phyloP scores from a whole-genome alignment of 2,888 invertebrate species.

The Aporophyla lueneburgensis region DNA sequence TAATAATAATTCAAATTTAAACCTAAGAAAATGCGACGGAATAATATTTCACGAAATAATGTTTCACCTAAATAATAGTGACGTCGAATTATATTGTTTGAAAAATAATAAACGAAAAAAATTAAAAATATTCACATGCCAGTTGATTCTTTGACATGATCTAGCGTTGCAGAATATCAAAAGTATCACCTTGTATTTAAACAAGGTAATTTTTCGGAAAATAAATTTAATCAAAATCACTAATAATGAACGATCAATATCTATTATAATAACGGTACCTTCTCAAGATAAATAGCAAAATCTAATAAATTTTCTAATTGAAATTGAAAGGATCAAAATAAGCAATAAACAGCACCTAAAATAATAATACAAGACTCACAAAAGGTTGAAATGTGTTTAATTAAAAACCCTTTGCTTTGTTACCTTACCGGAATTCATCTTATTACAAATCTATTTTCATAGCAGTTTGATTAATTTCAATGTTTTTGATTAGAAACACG shows the following conservation, averaged over 20 bases:
- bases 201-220: not conserved
- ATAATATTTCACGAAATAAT: too few relatives aligned
- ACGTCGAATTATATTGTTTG: too few relatives aligned
- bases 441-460: constrained; percentile 5
- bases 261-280: not conserved
- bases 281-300: not conserved
- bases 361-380: constrained; percentile 35
- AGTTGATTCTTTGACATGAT: too few relatives aligned
- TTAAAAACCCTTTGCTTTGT: constrained; percentile 40
- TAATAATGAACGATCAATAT: not conserved
- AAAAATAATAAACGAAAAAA: too few relatives aligned
- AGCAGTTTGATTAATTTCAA: not conserved
- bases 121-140: too few relatives aligned
- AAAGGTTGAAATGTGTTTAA: constrained; percentile 45
- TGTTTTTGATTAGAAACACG: not conserved
- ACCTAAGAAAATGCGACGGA: too few relatives aligned
- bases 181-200: too few relatives aligned
- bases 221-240: not conserved
- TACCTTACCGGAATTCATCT: constrained; percentile 2
- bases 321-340: constrained; percentile 13
- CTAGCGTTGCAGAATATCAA: too few relatives aligned
- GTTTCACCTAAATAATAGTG: too few relatives aligned
- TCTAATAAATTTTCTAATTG: constrained; percentile 19
- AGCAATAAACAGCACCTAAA: constrained; percentile 3
- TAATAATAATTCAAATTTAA: too few relatives aligned